Conservation (phyloP, 2,113 vertebrate genomes). For the Cairina moschata region DNA sequence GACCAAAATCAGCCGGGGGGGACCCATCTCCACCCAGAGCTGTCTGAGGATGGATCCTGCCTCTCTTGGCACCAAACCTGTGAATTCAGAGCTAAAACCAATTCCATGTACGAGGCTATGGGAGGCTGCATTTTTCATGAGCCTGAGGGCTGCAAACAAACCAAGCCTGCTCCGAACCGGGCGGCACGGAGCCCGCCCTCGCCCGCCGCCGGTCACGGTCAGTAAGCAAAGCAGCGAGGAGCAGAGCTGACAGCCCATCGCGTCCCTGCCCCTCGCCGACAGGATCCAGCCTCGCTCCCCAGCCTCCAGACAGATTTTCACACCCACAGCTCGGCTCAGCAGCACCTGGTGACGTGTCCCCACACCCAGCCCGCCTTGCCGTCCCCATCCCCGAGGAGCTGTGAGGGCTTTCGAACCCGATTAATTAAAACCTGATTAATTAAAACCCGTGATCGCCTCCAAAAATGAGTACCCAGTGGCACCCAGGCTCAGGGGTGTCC, state of each 20-base stretch:
- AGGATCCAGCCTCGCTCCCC: not conserved
- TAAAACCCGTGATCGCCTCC: not conserved
- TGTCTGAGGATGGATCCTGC: rapidly evolving
- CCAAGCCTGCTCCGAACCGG: not conserved
- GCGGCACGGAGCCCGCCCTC: not conserved
- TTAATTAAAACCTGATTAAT: constrained; percentile 65
- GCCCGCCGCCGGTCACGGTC: not conserved
- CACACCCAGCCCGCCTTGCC: not conserved
- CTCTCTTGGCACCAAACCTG: constrained; percentile 6
- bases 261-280: not conserved
- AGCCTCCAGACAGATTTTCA: constrained; percentile 43
- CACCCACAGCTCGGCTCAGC: not conserved
- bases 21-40: rapidly evolving
- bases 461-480: not conserved
- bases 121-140: constrained; percentile 70
- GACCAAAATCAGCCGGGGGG: not conserved
- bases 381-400: too few species aligned
- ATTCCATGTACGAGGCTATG: constrained; percentile 28
- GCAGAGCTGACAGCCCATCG: constrained; percentile 30
- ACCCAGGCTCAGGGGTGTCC: not conserved
- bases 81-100: constrained; percentile 58
- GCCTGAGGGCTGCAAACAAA: constrained; percentile 44
- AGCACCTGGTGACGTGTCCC: not conserved
- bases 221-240: constrained; percentile 13
- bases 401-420: not conserved